Conservation (phyloP, 2,113 vertebrate genomes). For the Proterorhinus semilunaris region DNA sequence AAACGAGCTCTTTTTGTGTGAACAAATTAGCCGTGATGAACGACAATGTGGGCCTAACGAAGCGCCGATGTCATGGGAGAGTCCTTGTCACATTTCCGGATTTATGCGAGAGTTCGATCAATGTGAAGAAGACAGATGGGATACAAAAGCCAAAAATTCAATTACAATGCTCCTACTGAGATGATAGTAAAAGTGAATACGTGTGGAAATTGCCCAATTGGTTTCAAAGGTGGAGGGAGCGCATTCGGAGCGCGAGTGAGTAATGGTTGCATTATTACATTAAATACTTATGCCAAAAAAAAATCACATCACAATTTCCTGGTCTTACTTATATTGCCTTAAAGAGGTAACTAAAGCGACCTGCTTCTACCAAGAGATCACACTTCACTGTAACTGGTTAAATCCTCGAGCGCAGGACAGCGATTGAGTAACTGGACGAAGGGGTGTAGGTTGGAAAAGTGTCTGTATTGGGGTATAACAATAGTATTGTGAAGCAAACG, state of each 20-base stretch:
- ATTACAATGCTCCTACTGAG: slow-evolving; percentile 11
- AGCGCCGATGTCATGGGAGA: slow-evolving; percentile 9
- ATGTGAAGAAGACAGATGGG: slow-evolving; percentile 2
- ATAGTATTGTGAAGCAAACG: too few relatives aligned
- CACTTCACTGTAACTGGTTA: too few relatives aligned
- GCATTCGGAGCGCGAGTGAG: slow-evolving; percentile 34
- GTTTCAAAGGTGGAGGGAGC: slow-evolving; percentile 26
- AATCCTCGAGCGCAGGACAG: too few relatives aligned
- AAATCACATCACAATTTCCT: too few relatives aligned
- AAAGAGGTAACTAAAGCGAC: too few relatives aligned
- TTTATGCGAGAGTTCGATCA: neutral
- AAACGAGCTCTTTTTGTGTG: slow-evolving; percentile 52
- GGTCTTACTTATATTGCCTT: too few relatives aligned
- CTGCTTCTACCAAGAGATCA: too few relatives aligned
- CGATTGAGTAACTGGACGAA: too few relatives aligned
- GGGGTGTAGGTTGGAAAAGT: too few relatives aligned
- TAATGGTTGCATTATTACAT: slow-evolving; percentile 1
- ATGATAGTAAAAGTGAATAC: slow-evolving; percentile 46
- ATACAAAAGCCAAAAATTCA: slow-evolving; percentile 10
- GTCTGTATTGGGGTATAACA: too few relatives aligned
- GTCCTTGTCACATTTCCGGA: slow-evolving; percentile 1
- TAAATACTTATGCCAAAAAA: slow-evolving; percentile 7
- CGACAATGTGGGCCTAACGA: slow-evolving; percentile 14
- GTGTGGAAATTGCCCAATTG: slow-evolving; percentile 56
- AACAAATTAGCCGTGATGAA: slow-evolving; percentile 53